Evolutionary conservation across 2,113 vertebrate species (phyloP).

Genomic region (Piaya cayana): DNA sequence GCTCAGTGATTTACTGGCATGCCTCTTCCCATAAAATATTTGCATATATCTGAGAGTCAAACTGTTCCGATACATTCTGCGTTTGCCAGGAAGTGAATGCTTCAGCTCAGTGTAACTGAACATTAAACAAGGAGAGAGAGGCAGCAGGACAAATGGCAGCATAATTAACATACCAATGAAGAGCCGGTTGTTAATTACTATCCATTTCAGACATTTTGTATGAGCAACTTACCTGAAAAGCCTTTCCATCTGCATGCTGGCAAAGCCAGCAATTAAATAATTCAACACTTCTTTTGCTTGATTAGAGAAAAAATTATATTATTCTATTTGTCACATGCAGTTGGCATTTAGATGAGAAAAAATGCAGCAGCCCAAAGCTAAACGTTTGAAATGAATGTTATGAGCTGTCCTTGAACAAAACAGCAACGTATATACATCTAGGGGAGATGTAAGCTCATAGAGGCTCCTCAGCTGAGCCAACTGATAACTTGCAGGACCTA

Average conservation of each 20-base stretch:
- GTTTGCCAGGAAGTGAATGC: conserved; percentile 55
- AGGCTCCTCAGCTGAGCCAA: not conserved
- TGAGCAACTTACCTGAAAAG: conserved; percentile 64
- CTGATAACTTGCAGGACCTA: not conserved
- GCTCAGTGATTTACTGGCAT: conserved; percentile 64
- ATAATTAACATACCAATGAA: conserved; percentile 50
- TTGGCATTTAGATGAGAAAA: conserved; percentile 32
- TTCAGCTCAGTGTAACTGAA: conserved; percentile 36
- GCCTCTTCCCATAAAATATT: conserved; percentile 61
- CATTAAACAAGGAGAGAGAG: conserved; percentile 36
- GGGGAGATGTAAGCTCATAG: not conserved
- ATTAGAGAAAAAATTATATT: conserved; percentile 47
- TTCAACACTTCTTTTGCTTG: conserved; percentile 36
- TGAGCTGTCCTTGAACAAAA: not conserved
- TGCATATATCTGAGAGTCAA: conserved; percentile 63
- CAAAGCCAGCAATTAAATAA: conserved; percentile 62
- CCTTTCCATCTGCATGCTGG: conserved; percentile 22
- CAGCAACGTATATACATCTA: not conserved
- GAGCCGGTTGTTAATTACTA: conserved; percentile 45
- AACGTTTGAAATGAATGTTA: not conserved
- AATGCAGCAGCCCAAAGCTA: not conserved
- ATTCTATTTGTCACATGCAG: conserved; percentile 39
- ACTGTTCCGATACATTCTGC: conserved; percentile 53
- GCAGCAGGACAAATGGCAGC: conserved; percentile 26
- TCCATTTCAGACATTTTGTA: conserved; percentile 22